Evolutionary conservation across 2,888 invertebrate species (phyloP).

Genomic region (Standfussiana lucernea): DNA sequence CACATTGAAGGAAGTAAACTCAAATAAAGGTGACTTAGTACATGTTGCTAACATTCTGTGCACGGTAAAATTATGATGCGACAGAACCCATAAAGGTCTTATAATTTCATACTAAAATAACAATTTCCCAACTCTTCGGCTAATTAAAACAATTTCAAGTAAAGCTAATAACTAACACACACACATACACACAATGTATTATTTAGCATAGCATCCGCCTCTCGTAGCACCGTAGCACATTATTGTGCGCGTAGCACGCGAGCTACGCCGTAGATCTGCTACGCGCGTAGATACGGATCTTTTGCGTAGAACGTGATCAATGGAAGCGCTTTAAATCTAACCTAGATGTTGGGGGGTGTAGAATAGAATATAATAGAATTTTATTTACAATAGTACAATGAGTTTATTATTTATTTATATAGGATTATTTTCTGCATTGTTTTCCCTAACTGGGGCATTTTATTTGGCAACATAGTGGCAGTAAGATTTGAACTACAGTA

Average conservation of each 20-base stretch:
- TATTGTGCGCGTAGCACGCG: slow-evolving; percentile 64
- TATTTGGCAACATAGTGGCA: no score
- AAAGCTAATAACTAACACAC: slow-evolving; percentile 42
- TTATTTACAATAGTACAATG: no score
- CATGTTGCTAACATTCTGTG: neutral
- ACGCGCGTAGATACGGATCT: slow-evolving; percentile 61
- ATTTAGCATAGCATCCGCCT: slow-evolving; percentile 72
- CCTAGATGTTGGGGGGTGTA: no score
- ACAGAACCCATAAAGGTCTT: neutral
- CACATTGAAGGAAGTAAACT: neutral
- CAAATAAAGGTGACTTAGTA: neutral
- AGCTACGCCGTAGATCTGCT: slow-evolving; percentile 73
- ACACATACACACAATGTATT: slow-evolving; percentile 36
- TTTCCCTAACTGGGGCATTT: neutral
- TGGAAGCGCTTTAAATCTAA: slow-evolving; percentile 11
- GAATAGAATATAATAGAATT: no score
- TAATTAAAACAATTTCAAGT: slow-evolving; percentile 53
- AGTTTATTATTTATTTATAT: neutral
- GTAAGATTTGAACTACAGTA: neutral
- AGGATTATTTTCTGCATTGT: neutral
- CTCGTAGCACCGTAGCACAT: slow-evolving; percentile 77
- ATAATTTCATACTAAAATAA: slow-evolving; percentile 12
- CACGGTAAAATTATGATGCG: neutral
- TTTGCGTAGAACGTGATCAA: slow-evolving; percentile 55
- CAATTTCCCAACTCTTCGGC: slow-evolving; percentile 21